Conservation (phyloP, 2,888 invertebrate species). For the Apamea epomidion region DNA sequence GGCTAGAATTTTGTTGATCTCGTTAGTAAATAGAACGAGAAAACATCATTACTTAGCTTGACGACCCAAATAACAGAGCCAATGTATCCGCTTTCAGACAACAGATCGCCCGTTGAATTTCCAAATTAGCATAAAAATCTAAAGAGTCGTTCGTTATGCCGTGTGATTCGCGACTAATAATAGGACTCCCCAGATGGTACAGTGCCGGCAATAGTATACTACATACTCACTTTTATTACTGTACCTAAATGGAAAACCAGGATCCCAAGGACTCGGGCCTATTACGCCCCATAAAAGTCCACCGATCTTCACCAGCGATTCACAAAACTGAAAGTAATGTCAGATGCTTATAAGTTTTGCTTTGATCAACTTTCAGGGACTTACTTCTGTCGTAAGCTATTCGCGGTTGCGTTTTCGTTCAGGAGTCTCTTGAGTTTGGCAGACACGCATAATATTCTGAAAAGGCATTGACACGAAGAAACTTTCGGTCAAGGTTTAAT, state of each 20-base stretch:
- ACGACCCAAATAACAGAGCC: conserved; percentile 51
- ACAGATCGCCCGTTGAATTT: conserved; percentile 59
- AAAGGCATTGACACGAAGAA: conserved; percentile 1
- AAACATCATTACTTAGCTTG: conserved; percentile 45
- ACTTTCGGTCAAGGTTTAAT: conserved; percentile 22
- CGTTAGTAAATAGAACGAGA: conserved; percentile 59
- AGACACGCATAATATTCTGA: not conserved
- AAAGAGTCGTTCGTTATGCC: conserved; percentile 45
- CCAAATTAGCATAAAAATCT: conserved; percentile 61
- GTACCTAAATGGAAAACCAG: not conserved
- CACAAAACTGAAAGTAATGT: not conserved
- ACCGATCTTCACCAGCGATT: not conserved
- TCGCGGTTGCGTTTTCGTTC: not conserved
- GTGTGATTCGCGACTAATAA: conserved; percentile 47
- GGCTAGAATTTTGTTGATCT: conserved; percentile 43
- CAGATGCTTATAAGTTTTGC: not conserved
- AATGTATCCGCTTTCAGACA: conserved; percentile 61
- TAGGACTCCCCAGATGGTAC: conserved; percentile 21
- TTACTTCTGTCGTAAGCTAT: not conserved
- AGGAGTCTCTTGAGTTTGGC: not conserved
- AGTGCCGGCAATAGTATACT: not conserved
- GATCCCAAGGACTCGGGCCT: not conserved
- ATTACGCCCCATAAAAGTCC: not conserved
- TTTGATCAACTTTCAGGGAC: not conserved
- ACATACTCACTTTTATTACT: not conserved